phyloP scores from a whole-genome alignment of 2,113 vertebrate genomes.

The Stigmatopora argus region DNA sequence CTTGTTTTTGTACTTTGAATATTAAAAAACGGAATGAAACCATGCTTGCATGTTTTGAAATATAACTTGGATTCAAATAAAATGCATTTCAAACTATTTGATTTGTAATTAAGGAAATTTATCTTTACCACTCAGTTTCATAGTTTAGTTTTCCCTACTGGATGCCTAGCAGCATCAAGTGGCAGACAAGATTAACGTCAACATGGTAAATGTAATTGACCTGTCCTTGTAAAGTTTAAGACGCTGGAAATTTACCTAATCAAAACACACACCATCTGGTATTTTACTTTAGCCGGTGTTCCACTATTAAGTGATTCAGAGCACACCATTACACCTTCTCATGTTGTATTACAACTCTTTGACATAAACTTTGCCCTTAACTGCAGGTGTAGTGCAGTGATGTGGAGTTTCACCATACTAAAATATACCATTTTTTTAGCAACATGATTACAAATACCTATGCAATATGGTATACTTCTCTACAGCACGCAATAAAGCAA shows the following conservation, averaged over 20 bases:
- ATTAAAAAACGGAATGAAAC: neutral
- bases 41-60: neutral
- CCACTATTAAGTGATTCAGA: neutral
- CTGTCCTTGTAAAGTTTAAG: neutral
- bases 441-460: neutral
- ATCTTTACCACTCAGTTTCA: neutral
- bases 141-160: neutral
- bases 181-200: neutral
- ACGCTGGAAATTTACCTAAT: neutral
- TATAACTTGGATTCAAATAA: neutral
- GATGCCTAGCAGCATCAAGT: constrained; percentile 3
- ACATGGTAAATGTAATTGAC: neutral
- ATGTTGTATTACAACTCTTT: neutral
- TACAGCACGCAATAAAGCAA: too few relatives aligned
- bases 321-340: neutral
- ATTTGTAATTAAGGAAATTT: neutral
- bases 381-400: neutral
- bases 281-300: neutral
- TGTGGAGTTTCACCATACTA: neutral
- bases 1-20: constrained; percentile 28
- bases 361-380: neutral
- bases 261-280: neutral
- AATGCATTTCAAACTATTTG: neutral
- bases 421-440: neutral
- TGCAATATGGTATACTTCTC: neutral